Percentiles rank a stretch among this genome's conserved stretches.
phyloP scores from a whole-genome alignment of 2,797 vertebrate species.

The Pseudocheirus occidentalis region DNA sequence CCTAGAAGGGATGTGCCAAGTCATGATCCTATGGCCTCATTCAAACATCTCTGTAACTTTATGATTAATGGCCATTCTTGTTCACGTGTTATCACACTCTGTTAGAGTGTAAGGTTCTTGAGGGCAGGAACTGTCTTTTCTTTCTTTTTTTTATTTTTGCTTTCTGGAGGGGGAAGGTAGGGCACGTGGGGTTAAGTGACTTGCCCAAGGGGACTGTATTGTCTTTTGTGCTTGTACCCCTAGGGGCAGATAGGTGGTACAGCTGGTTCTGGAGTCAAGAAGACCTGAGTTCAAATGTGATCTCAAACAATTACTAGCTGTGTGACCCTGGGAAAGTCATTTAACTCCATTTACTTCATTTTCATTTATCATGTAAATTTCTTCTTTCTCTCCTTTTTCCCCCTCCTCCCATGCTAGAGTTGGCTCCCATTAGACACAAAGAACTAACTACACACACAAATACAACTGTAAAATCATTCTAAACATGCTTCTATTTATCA shows the following conservation, averaged over 20 bases:
- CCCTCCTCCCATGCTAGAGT: neutral
- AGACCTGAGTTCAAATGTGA: neutral
- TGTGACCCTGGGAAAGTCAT: neutral
- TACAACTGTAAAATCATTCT: too few species aligned
- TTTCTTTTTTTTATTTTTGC: too few species aligned
- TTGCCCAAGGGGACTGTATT: neutral
- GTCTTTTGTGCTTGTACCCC: neutral
- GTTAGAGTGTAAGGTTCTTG: neutral
- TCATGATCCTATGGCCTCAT: neutral
- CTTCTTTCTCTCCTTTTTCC: neutral
- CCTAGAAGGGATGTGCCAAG: neutral
- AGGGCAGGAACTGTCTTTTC: neutral
- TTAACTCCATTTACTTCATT: too few species aligned
- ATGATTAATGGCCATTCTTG: neutral
- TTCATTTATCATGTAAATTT: neutral
- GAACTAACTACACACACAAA: neutral
- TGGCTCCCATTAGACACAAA: neutral
- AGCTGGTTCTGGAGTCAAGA: neutral
- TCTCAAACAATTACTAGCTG: neutral
- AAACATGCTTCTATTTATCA: too few species aligned
- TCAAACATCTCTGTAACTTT: neutral
- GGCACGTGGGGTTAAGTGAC: too few species aligned
- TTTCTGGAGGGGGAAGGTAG: too few species aligned
- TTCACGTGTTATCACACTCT: neutral
- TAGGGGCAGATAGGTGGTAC: neutral